phyloP scores from a whole-genome alignment of 2,888 invertebrate genomes.

The Leptinotarsa juncta region DNA sequence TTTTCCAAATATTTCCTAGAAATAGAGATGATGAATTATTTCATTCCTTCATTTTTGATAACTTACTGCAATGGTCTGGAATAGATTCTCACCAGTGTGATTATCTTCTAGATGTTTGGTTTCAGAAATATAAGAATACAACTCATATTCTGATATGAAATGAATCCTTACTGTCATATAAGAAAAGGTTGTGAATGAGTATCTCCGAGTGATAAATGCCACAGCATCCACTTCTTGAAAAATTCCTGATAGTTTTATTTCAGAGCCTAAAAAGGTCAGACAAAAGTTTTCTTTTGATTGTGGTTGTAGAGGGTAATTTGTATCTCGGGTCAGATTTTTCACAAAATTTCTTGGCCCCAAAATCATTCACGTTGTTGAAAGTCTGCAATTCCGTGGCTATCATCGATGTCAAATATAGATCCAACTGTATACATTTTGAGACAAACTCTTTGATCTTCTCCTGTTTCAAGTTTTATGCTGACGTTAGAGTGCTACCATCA shows the following conservation, averaged over 20 bases:
- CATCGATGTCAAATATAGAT: constrained; percentile 38
- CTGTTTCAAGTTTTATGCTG: constrained; percentile 14
- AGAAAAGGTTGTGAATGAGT: constrained; percentile 21
- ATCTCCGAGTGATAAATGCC: constrained; percentile 22
- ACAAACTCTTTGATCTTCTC: constrained; percentile 17
- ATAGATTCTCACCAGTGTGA: constrained; percentile 22
- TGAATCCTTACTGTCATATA: constrained; percentile 20
- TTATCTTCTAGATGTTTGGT: constrained; percentile 17
- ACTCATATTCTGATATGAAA: constrained; percentile 18
- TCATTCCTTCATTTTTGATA: background rate
- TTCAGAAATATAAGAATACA: constrained; percentile 15
- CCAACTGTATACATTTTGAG: constrained; percentile 17
- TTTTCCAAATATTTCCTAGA: constrained; percentile 11
- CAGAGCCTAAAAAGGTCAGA: constrained; percentile 2
- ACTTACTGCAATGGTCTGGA: constrained; percentile 20
- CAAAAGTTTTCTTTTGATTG: constrained; percentile 4
- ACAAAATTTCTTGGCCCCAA: constrained; percentile 38
- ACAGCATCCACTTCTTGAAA: constrained; percentile 6
- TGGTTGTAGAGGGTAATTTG: constrained; percentile 6
- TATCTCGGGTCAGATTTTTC: constrained; percentile 27
- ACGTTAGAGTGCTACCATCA: constrained; percentile 4
- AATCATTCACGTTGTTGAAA: constrained; percentile 39
- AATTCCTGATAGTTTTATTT: background rate
- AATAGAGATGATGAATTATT: background rate
- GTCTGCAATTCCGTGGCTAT: constrained; percentile 41